A percentile compares a stretch with the other conserved stretches of the same genome.
Conservation (phyloP, 1,140 invertebrate genomes). For the Phymorhynchus buccinoides region DNA sequence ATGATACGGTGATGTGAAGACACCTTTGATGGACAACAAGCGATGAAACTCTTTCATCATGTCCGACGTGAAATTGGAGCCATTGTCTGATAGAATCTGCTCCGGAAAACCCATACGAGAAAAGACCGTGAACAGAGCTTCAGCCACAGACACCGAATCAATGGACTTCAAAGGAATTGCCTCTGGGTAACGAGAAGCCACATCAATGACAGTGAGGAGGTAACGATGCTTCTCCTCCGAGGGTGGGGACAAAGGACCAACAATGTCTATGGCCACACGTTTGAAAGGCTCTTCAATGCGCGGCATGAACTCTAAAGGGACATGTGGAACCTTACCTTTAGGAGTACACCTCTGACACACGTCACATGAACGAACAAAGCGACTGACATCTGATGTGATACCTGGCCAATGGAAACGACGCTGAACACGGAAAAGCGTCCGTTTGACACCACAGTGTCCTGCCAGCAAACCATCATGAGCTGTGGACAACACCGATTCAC, state of each 20-base stretch:
- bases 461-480: slow-evolving; percentile 37
- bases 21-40: slow-evolving; percentile 44
- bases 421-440: slow-evolving; percentile 27
- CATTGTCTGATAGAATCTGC: slow-evolving; percentile 49
- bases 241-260: slow-evolving; percentile 45
- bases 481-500: slow-evolving; percentile 14
- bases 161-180: slow-evolving; percentile 44
- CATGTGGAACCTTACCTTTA: slow-evolving; percentile 32
- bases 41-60: slow-evolving; percentile 42
- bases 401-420: slow-evolving; percentile 41
- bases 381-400: background rate
- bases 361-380: slow-evolving; percentile 38
- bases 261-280: slow-evolving; percentile 51
- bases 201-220: slow-evolving; percentile 48
- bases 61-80: slow-evolving; percentile 43
- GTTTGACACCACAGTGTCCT: slow-evolving; percentile 32
- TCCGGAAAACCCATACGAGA: slow-evolving; percentile 69
- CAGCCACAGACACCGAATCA: slow-evolving; percentile 39
- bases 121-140: slow-evolving; percentile 60
- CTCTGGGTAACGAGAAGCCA: slow-evolving; percentile 46
- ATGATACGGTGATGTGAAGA: slow-evolving; percentile 43
- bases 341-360: slow-evolving; percentile 37
- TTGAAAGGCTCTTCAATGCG: slow-evolving; percentile 51
- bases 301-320: slow-evolving; percentile 42
- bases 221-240: slow-evolving; percentile 47